Base-by-base conservation (phyloP, 2,888 invertebrate species). In the Pollenia labialis region DNA sequence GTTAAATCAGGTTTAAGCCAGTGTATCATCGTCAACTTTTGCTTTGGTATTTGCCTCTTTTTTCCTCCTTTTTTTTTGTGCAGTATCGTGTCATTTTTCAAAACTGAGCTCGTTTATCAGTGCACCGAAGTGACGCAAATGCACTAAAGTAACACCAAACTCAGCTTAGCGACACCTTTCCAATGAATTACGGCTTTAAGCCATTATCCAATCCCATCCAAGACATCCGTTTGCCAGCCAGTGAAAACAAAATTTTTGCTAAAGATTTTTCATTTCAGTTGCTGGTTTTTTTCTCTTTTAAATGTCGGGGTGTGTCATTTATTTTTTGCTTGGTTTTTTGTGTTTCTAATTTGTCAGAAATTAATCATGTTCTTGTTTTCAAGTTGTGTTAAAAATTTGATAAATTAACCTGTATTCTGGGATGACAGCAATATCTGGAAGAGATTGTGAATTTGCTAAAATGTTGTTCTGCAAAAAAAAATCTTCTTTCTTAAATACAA, bases 351-450 rank as follows among this genome's bases (percentile, higher is more conserved):
- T 92, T 93, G 93, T 92, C 92, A 93, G 91, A 92, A 87, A 93
- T 93, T 93, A 92, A 93, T 93, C 93, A 93, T 92, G 93, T 90
- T 91, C 91, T 91, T 91, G 91, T 87, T 86, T 79, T 86, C 72
- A 60, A 75, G 74, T 81, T 80, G 80, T 74, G 77, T 89, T 74
- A 89, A 88, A 89, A 90, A 90, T 91, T 90, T 91, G 90, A 91
- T 87, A 91, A 91, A 91, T 91, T 89, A 89, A 87, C 90, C 90
- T 88, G 87, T 82, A 82, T 62, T 81, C 44, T 58, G 18, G 60
- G 71, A 68, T 79, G 84, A 52, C 60, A 79, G 54, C 58, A 82
- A 50, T 60, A 68, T 77, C 64, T 18, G 58, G 52, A 66, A 32
- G 32, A 66, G 72, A 68, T 79, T 72, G 76, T 71, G 69, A 48